Conservation (phyloP, 2,888 invertebrate genomes). For the Habrosyne pyritoides region DNA sequence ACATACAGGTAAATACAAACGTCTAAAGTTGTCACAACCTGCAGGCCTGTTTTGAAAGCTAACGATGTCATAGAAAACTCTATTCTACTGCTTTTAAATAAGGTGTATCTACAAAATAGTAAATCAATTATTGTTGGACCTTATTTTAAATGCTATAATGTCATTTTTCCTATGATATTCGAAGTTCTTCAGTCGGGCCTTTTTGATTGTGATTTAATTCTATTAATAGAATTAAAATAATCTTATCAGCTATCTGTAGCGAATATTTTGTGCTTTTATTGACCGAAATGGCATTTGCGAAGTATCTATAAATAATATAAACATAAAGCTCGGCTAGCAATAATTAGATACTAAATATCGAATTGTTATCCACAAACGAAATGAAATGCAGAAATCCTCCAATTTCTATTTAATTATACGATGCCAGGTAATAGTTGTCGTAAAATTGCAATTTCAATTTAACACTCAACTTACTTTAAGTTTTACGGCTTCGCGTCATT, state of each 20-base stretch:
- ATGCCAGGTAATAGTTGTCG: background rate
- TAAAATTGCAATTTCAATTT: background rate
- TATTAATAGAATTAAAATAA: too few species aligned
- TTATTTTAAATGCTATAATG: slow-evolving; percentile 8
- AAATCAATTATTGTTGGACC: too few species aligned
- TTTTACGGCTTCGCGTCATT: background rate
- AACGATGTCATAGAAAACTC: too few species aligned
- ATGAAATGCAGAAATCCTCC: background rate
- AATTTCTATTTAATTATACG: background rate
- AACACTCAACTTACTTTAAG: background rate
- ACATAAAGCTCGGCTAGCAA: background rate
- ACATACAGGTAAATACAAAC: slow-evolving; percentile 95
- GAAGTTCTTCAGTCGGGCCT: too few species aligned
- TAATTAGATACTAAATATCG: background rate
- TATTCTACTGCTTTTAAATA: too few species aligned
- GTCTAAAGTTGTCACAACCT: too few species aligned
- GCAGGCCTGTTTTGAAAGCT: too few species aligned
- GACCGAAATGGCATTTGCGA: background rate
- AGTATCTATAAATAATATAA: background rate
- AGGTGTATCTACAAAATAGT: too few species aligned
- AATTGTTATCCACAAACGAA: background rate
- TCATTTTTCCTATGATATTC: too few species aligned
- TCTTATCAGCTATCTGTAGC: slow-evolving; percentile 25
- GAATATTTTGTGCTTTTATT: slow-evolving; percentile 21
- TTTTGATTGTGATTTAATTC: too few species aligned